Base-by-base conservation (phyloP, 37 sponge, comb jelly and placozoan species). In the Chondrosia reniformis region DNA sequence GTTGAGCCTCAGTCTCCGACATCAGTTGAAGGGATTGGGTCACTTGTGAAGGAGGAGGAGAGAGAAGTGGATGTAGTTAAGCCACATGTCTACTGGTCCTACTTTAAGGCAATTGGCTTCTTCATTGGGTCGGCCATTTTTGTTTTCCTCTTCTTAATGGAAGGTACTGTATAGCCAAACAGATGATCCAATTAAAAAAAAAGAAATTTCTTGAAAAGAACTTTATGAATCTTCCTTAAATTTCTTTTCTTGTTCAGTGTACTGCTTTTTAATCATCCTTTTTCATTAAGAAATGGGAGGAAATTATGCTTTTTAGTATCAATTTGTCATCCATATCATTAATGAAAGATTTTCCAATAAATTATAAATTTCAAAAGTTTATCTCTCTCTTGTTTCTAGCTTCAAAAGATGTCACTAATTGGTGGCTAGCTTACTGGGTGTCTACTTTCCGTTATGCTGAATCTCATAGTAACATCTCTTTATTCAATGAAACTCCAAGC, bases 401-500 rank as follows among this genome's bases (percentile, higher is more conserved):
- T 10, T 94, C 95, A 3, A 73, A 80, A 27, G 92, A 94, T 69
- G 63, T 85, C 32, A 80, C 66, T 54, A 92, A 94, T 56, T 88
- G 92, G 92, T 94, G 95, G 95, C 46, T 94, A 41, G 79, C 95
- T 41, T 94, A 88, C 67, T 94, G 95, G 95, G 76, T 94, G 3
- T 76, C 77, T 40, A 69, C 43, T 5, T 34, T 40, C 12, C 72
- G 72, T 21, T 69, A 69, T 37, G 15, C 4, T 31, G 72, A 39
- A 3, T 32, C 25, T 36, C 39, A 7, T 44, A 8, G 42, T 44
- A 45, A 66, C 12, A 59, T 24, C 24, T 33, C 79, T 4, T 3
- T 72, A 31, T 69, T 38, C 43, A 69, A 69, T 9, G 25, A 17
- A 25, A n/a, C 72, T 1, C 72, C 72, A 2, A 67, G 65, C 10